Conservation (phyloP, 1,140 invertebrate genomes). For the Heterodera schachtii region DNA sequence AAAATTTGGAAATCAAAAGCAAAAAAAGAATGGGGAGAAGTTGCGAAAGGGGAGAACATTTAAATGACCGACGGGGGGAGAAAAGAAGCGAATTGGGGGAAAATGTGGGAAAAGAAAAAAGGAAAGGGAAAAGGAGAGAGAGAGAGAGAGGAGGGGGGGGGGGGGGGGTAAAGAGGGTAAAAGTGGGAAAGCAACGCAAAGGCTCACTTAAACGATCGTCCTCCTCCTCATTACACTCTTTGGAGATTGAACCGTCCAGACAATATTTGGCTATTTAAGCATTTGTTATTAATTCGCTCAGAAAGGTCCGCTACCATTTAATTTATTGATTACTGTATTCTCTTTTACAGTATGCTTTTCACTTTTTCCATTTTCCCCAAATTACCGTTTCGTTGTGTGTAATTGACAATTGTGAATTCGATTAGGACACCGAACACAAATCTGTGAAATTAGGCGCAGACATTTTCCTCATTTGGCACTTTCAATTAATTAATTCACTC, state of each 20-base stretch:
- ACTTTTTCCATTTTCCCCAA: too few relatives aligned
- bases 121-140: neutral
- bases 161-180: neutral
- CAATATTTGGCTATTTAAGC: neutral
- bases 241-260: neutral
- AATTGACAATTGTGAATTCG: slow-evolving; percentile 50
- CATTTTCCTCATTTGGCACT: neutral
- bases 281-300: neutral
- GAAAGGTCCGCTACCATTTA: too few relatives aligned
- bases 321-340: too few relatives aligned
- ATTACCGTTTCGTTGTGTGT: slow-evolving; percentile 49
- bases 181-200: neutral
- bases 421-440: slow-evolving; percentile 54
- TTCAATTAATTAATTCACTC: slow-evolving; percentile 12
- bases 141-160: neutral
- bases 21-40: neutral
- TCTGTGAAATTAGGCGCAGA: slow-evolving; percentile 26
- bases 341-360: too few relatives aligned
- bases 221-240: slow-evolving; percentile 3
- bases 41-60: neutral
- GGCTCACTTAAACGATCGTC: neutral
- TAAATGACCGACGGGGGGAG: too few relatives aligned
- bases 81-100: too few relatives aligned
- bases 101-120: too few relatives aligned
- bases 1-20: neutral